Conservation (phyloP, 2,797 vertebrate genomes). For the Ibycter americanus region DNA sequence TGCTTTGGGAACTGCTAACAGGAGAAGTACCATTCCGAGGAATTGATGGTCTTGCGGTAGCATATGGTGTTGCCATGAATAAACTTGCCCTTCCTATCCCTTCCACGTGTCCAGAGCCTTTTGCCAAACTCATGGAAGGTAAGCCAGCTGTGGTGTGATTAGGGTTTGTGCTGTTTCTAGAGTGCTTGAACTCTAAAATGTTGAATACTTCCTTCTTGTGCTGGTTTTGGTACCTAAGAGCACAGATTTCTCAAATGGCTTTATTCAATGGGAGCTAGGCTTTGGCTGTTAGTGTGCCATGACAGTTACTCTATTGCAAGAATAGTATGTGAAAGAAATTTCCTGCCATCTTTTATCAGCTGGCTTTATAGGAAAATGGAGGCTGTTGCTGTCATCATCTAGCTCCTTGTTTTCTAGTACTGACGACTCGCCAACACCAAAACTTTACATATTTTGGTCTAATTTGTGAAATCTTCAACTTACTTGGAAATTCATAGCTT, state of each 20-base stretch:
- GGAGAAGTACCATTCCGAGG: slow-evolving; percentile 96
- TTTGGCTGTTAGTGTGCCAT: not conserved
- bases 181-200: not conserved
- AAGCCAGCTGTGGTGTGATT: slow-evolving; percentile 42
- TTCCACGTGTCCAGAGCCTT: slow-evolving; percentile 93
- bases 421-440: not conserved
- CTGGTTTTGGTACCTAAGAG: not conserved
- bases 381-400: not conserved
- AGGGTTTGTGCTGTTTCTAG: not conserved
- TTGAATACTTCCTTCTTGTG: not conserved
- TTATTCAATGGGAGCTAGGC: not conserved
- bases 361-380: not conserved
- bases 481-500: not conserved
- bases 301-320: not conserved
- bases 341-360: not conserved
- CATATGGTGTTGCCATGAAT: slow-evolving; percentile 97
- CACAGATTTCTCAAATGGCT: not conserved
- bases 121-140: slow-evolving; percentile 97
- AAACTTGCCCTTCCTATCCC: slow-evolving; percentile 96
- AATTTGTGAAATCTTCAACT: not conserved
- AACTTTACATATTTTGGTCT: not conserved
- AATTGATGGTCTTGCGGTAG: slow-evolving; percentile 93
- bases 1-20: slow-evolving; percentile 95
- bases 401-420: not conserved
- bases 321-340: not conserved